These are phyloP conservation scores for Apodemia mormo DNA, from an alignment of 2,888 invertebrate species.

Conservation along the genomic window DNA sequence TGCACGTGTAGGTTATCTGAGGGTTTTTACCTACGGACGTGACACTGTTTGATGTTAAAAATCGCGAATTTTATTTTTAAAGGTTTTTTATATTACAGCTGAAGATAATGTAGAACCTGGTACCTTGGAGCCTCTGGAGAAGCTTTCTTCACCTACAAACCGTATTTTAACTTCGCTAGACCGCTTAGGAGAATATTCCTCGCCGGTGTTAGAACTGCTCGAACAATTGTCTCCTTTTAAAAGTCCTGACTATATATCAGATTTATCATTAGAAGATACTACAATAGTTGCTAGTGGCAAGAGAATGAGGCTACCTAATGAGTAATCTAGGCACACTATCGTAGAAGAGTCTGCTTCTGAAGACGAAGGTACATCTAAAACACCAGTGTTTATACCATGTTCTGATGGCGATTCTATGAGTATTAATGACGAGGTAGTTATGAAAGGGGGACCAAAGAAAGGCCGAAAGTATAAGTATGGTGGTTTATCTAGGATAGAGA, in stretches of 20 bases:
- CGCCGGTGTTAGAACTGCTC: background rate
- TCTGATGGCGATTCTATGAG: background rate
- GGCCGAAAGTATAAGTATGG: background rate
- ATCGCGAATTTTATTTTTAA: background rate
- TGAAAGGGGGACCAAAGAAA: background rate
- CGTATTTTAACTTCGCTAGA: background rate
- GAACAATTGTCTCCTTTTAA: slow-evolving; percentile 2
- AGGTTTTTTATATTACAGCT: slow-evolving; percentile 10
- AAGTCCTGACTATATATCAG: slow-evolving; percentile 11
- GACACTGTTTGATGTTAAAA: background rate
- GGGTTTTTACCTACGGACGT: background rate
- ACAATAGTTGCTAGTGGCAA: slow-evolving; percentile 9
- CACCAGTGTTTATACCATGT: background rate
- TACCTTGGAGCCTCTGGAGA: background rate
- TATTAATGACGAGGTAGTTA: background rate
- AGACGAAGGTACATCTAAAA: slow-evolving; percentile 23
- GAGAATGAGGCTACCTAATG: slow-evolving; percentile 19
- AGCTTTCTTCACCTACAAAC: background rate
- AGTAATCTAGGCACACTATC: slow-evolving; percentile 20
- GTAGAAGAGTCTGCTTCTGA: slow-evolving; percentile 26
- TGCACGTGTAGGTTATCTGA: background rate
- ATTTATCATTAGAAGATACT: background rate
- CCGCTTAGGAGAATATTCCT: slow-evolving; percentile 5
- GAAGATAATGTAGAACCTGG: background rate
- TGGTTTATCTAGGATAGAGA: background rate